These are phyloP conservation scores for Dipus sagitta DNA, from an alignment of 2,797 vertebrate species.

Conservation along the genomic window DNA sequence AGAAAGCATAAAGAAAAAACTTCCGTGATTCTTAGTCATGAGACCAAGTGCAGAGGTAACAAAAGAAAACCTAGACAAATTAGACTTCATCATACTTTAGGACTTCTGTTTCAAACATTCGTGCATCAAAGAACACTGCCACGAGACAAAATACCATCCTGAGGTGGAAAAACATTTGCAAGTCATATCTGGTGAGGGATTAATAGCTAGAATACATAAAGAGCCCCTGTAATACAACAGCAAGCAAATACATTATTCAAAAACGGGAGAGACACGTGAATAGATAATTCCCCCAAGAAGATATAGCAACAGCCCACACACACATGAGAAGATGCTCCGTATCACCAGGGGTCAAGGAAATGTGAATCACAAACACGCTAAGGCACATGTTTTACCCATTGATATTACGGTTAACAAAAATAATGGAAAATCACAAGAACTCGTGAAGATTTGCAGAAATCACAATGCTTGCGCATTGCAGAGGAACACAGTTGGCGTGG, in stretches of 20 bases:
- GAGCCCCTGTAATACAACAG: not conserved
- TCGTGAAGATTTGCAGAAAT: not conserved
- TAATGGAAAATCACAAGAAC: not conserved
- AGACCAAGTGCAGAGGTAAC: not conserved
- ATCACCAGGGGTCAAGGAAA: not conserved
- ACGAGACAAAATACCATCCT: not conserved
- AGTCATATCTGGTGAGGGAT: not conserved
- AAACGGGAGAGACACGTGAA: not conserved
- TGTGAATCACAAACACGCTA: not conserved
- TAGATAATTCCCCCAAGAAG: not conserved
- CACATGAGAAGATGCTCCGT: not conserved
- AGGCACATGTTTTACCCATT: rapidly evolving
- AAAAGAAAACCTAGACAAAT: not conserved
- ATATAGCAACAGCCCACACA: too few species aligned
- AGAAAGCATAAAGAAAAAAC: not conserved
- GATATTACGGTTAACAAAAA: not conserved
- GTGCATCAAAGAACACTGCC: too few species aligned
- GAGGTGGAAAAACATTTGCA: not conserved
- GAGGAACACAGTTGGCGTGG: not conserved
- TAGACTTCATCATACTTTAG: not conserved
- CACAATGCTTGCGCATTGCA: not conserved
- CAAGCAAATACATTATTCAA: not conserved
- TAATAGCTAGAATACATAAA: not conserved
- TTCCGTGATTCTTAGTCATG: not conserved
- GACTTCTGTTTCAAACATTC: not conserved